These are phyloP conservation scores for Scaptomyza montana DNA, from an alignment of 1,140 invertebrate species.

Conservation along the genomic window DNA sequence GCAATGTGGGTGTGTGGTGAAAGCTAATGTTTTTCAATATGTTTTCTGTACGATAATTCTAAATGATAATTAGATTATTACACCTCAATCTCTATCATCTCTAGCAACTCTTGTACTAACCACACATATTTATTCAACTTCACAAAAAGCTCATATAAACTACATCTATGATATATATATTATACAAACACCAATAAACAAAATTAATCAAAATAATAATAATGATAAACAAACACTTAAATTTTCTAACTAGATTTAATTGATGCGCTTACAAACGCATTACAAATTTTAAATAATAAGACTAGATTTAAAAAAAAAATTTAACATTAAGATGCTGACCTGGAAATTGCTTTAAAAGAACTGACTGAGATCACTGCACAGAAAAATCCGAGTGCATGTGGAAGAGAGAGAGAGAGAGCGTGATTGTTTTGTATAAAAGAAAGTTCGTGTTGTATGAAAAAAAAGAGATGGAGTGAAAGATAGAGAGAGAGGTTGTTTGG, in stretches of 20 bases:
- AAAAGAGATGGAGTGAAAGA: background rate
- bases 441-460: background rate
- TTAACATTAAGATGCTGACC: conserved; percentile 20
- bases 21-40: background rate
- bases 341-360: conserved; percentile 29
- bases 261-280: conserved; percentile 2
- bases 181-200: conserved; percentile 3
- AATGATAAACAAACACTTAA: conserved; percentile 15
- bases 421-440: background rate
- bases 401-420: background rate
- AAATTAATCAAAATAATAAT: conserved; percentile 6
- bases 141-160: background rate
- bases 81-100: conserved; percentile 1
- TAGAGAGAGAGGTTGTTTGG: conserved; percentile 1
- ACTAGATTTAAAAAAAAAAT: conserved; percentile 1
- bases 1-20: conserved; percentile 16
- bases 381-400: background rate
- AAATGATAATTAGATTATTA: background rate
- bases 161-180: background rate
- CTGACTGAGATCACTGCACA: background rate
- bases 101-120: conserved; percentile 12
- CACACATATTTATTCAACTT: background rate
- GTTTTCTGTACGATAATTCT: background rate
- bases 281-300: conserved; percentile 20
- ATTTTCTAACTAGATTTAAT: conserved; percentile 32